A percentile compares a stretch with the other conserved stretches of the same genome.
phyloP scores from a whole-genome alignment of 1,140 invertebrate genomes.

The Chionoecetes opilio region DNA sequence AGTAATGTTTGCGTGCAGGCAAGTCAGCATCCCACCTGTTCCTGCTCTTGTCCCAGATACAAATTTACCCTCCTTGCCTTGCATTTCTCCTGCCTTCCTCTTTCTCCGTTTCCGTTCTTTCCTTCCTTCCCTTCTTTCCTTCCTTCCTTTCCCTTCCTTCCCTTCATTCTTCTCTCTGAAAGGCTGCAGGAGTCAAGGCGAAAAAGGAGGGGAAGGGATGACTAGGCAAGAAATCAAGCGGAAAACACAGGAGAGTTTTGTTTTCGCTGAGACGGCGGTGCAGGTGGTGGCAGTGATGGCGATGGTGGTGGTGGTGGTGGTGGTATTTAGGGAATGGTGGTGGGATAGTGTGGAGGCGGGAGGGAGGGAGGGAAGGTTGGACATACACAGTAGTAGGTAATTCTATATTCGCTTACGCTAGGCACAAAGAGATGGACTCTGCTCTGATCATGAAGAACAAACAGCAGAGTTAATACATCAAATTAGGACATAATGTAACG shows the following conservation, averaged over 20 bases:
- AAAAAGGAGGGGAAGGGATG: too few species aligned
- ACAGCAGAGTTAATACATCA: background rate
- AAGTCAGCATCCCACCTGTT: too few species aligned
- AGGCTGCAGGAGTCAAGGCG: too few species aligned
- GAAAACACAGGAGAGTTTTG: background rate
- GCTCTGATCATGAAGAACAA: background rate
- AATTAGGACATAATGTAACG: background rate
- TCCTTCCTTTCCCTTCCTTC: too few species aligned
- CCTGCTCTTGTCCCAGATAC: too few species aligned
- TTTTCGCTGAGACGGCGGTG: constrained; percentile 1
- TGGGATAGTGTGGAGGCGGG: background rate
- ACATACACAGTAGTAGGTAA: background rate
- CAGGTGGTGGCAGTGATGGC: background rate
- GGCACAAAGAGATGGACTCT: background rate
- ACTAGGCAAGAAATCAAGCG: background rate
- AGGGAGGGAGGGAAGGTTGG: background rate
- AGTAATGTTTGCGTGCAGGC: too few species aligned
- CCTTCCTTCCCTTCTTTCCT: too few species aligned
- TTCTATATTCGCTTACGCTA: background rate
- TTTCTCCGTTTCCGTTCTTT: too few species aligned
- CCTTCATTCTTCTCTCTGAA: too few species aligned
- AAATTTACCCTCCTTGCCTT: too few species aligned
- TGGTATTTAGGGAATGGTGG: background rate
- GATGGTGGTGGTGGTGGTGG: background rate
- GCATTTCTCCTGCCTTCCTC: too few species aligned